Conservation (phyloP, 2,888 invertebrate genomes). For the Didymodactylos carnosus region DNA sequence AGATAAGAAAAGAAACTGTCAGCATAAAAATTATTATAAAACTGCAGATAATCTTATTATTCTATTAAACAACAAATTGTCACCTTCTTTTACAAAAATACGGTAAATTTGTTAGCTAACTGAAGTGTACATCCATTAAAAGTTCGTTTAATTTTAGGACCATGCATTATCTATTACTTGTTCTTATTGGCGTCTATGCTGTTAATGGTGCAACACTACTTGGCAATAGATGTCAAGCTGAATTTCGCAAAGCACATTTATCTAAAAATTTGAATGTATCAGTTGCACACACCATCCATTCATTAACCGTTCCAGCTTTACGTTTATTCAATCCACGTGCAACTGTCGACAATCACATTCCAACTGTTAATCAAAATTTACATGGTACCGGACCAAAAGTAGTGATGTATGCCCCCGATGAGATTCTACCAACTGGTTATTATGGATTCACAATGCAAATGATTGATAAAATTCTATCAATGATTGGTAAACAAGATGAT, state of each 20-base stretch:
- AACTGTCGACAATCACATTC: constrained; percentile 19
- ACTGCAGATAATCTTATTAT: too few relatives aligned
- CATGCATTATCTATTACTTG: too few relatives aligned
- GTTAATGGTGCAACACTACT: too few relatives aligned
- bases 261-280: constrained; percentile 21
- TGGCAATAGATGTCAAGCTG: not conserved
- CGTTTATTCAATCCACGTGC: constrained; percentile 19
- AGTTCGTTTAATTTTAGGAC: too few relatives aligned
- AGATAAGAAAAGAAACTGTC: too few relatives aligned
- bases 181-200: too few relatives aligned
- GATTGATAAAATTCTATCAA: constrained; percentile 17
- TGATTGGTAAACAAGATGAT: constrained; percentile 20
- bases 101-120: too few relatives aligned
- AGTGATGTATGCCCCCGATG: constrained; percentile 19
- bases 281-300: constrained; percentile 23
- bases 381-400: constrained; percentile 16
- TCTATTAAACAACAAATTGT: too few relatives aligned
- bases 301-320: constrained; percentile 21
- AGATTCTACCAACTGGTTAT: not conserved
- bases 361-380: constrained; percentile 22
- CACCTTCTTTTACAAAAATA: too few relatives aligned
- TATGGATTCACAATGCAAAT: not conserved
- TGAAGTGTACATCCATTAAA: too few relatives aligned
- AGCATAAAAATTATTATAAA: too few relatives aligned
- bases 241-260: constrained; percentile 12